phyloP scores from a whole-genome alignment of 2,888 invertebrate species.

The Salticus scenicus region DNA sequence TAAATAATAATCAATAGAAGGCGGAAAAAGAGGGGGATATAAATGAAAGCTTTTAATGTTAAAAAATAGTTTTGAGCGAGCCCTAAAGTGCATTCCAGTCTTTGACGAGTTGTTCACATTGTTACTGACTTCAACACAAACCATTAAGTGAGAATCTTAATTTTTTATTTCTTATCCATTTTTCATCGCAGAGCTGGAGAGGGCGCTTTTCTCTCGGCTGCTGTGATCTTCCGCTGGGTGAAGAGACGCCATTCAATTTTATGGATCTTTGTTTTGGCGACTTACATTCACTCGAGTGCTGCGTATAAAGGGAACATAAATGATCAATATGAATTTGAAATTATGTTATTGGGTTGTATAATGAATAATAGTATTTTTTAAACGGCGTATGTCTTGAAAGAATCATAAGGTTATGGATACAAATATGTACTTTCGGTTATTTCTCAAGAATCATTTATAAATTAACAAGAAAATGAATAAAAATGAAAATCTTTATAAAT shows the following conservation, averaged over 20 bases:
- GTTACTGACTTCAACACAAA: conserved; percentile 39
- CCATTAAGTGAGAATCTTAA: conserved; percentile 50
- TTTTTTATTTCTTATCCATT: conserved; percentile 26
- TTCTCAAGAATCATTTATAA: no score
- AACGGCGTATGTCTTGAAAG: no score
- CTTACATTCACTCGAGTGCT: no score
- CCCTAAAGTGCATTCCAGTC: conserved; percentile 36
- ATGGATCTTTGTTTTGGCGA: not conserved
- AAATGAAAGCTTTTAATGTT: conserved; percentile 23
- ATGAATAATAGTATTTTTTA: no score
- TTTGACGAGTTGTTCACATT: conserved; percentile 31
- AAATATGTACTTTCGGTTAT: no score
- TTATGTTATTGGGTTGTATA: no score
- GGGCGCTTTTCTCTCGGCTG: conserved; percentile 35
- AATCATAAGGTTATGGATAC: no score
- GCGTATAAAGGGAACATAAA: no score
- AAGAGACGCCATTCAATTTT: not conserved
- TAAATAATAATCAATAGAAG: not conserved
- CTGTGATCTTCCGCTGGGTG: not conserved
- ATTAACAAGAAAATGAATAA: no score
- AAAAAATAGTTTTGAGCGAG: conserved; percentile 52
- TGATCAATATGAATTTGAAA: no score
- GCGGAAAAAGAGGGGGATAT: not conserved
- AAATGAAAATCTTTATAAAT: no score
- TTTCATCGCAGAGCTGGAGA: conserved; percentile 37